Evolutionary conservation across 1,140 invertebrate genomes (phyloP).

Genomic region (Hyles vespertilio): DNA sequence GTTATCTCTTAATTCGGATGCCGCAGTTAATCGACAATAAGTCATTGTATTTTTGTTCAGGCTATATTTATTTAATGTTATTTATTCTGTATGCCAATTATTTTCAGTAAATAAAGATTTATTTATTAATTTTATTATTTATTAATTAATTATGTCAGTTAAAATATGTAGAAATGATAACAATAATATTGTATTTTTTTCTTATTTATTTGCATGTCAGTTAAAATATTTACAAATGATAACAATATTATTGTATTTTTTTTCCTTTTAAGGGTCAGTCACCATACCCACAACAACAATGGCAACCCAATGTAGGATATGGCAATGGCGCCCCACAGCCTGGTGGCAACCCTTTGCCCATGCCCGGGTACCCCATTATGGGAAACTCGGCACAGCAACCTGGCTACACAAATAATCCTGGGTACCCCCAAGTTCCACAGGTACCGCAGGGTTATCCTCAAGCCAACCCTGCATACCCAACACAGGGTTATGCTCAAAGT

Average conservation of each 20-base stretch:
- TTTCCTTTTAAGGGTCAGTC: constrained; percentile 72
- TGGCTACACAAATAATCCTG: constrained; percentile 7
- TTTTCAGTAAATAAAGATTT: too few relatives aligned
- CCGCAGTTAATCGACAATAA: too few relatives aligned
- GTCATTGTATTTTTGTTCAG: too few relatives aligned
- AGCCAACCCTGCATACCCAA: constrained; percentile 1
- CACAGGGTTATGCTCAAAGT: constrained; percentile 10
- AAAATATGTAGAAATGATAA: too few relatives aligned
- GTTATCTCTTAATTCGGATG: too few relatives aligned
- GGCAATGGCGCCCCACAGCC: constrained; percentile 68
- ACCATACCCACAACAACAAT: constrained; percentile 52
- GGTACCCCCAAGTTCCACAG: constrained; percentile 21
- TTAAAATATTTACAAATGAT: too few relatives aligned
- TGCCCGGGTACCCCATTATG: constrained; percentile 60
- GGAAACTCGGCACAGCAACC: constrained; percentile 22
- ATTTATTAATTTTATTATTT: too few relatives aligned
- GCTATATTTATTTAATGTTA: too few relatives aligned
- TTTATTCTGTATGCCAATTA: too few relatives aligned
- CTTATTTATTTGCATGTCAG: too few relatives aligned
- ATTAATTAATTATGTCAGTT: too few relatives aligned
- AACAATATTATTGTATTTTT: constrained; percentile 19
- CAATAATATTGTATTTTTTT: too few relatives aligned
- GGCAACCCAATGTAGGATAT: constrained; percentile 73
- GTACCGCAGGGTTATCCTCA: constrained; percentile 24
- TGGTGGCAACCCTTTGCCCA: constrained; percentile 70